A percentile compares a stretch with the other conserved stretches of the same genome.
Evolutionary conservation across 1,140 invertebrate genomes (phyloP).

Genomic region (Nebria ingens): DNA sequence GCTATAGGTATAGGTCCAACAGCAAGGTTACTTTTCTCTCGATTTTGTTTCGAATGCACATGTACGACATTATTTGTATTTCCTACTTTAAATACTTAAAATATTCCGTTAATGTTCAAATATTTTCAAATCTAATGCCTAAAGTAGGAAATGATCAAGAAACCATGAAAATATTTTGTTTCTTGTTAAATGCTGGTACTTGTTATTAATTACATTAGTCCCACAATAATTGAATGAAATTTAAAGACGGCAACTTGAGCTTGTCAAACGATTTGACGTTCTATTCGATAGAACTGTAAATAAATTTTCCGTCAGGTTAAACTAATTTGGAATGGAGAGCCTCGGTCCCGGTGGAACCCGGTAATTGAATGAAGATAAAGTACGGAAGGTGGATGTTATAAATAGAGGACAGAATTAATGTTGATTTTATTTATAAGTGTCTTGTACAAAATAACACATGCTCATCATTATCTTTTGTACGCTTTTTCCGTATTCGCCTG

Average conservation of each 20-base stretch:
- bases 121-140: too few species aligned
- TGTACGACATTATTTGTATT: too few species aligned
- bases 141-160: too few species aligned
- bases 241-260: neutral
- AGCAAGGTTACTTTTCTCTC: too few species aligned
- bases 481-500: too few species aligned
- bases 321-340: constrained; percentile 6
- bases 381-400: neutral
- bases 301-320: constrained; percentile 4
- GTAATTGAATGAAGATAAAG: constrained; percentile 9
- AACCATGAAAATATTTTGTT: too few species aligned
- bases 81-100: too few species aligned
- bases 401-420: constrained; percentile 1
- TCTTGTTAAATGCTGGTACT: too few species aligned
- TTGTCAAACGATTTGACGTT: neutral
- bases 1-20: too few species aligned
- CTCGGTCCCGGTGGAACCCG: neutral
- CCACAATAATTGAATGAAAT: neutral
- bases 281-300: neutral
- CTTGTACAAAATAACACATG: neutral
- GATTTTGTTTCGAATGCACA: too few species aligned
- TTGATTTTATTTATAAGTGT: neutral
- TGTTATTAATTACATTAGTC: neutral
- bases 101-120: too few species aligned
- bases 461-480: too few species aligned